Evolutionary conservation across 1,140 invertebrate species (phyloP).

Genomic region (Coboldia fuscipes): DNA sequence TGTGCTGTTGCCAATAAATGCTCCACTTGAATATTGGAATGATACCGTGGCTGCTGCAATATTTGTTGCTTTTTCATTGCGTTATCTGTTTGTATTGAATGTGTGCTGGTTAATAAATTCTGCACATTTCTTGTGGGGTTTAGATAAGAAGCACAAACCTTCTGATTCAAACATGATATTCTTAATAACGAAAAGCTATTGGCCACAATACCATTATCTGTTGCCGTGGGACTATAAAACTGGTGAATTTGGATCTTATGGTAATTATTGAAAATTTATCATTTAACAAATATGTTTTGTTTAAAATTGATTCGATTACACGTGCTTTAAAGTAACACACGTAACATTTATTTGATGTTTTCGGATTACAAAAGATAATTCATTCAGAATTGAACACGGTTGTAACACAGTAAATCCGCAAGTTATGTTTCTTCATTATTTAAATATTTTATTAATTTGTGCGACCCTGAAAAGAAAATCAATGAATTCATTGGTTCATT

Average conservation of each 20-base stretch:
- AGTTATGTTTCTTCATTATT: too few relatives aligned
- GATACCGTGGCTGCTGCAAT: constrained; percentile 34
- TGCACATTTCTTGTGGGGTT: constrained; percentile 42
- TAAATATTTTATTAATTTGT: too few relatives aligned
- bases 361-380: too few relatives aligned
- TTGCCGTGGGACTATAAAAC: constrained; percentile 54
- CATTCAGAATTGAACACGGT: too few relatives aligned
- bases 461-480: too few relatives aligned
- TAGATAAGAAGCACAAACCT: constrained; percentile 45
- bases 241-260: constrained; percentile 53
- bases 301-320: not conserved
- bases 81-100: constrained; percentile 34
- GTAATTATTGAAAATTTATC: too few relatives aligned
- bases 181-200: constrained; percentile 44
- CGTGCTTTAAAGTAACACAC: too few relatives aligned
- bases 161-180: constrained; percentile 49
- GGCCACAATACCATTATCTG: constrained; percentile 59
- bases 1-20: constrained; percentile 45
- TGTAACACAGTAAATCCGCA: too few relatives aligned
- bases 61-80: constrained; percentile 42
- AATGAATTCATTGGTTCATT: too few relatives aligned
- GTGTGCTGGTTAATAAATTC: constrained; percentile 47
- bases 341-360: too few relatives aligned
- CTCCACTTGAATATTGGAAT: constrained; percentile 49
- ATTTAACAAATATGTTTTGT: not conserved